Evolutionary conservation across 2,113 vertebrate species (phyloP), one percentile per base, ranked within the genome.

Genomic region (Halcyon malimbica): DNA sequence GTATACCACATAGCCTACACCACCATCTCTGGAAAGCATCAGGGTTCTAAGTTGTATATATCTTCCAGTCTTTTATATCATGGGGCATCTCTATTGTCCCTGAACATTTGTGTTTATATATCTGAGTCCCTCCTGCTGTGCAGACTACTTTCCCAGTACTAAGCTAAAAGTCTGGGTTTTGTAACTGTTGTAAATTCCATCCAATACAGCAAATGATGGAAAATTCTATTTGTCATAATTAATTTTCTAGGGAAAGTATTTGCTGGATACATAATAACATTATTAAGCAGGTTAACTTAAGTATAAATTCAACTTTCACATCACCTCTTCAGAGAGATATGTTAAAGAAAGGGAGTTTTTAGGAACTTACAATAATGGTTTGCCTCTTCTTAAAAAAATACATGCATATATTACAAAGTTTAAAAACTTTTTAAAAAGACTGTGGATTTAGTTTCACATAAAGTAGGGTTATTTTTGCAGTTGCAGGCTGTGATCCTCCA

Each of bases 41-140:
- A 69, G 3, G 31, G 2, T 4, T 78, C 33, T 41, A 29, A 54
- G 6, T 17, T 41, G 3, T 28, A 35, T 41, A 0, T 33, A 31
- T 51, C 39, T 82, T 6, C 16, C 12, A 28, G 15, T 17, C 17
- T 70, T 74, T 46, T 15, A 29, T 82, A 62, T 9, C 8, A 18
- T 24, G 23, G 12, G 25, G 9, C 5, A 18, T n/a, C 8, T 33
- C 35, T 41, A 3, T 31, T 50, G 10, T 1, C 14, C 11, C 17
- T 53, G n/a, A 68, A 59, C 14, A 63, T 3, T 51, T 26, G 6
- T 13, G 7, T n/a, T 51, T 84, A 10, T 16, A 28, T 13, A 31
- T 7, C 12, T n/a, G 13, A 69, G 14, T 44, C 28, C 11, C 10
- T 94, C 12, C 14, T 44, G 19, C 42, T 78, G 9, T n/a, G 19